Evolutionary conservation across 2,888 invertebrate species (phyloP), one percentile per base, ranked within the genome.

Genomic region (Odontocolon sp.): DNA sequence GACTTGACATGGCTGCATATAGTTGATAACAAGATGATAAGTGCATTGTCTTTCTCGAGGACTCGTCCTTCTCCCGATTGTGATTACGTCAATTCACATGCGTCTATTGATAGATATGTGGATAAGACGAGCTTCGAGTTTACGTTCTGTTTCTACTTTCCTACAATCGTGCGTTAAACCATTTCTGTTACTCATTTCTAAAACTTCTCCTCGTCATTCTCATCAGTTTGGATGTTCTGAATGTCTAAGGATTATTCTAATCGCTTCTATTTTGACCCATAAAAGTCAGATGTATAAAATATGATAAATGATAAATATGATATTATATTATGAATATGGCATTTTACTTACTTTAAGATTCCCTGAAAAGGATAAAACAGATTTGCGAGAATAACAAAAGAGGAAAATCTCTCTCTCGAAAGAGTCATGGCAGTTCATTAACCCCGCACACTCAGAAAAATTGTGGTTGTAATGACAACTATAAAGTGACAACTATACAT

Each of bases 11-110:
- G 45, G 31, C 26, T 59, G 16, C 23, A 40, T 50, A 40, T 54
- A n/a, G n/a, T 54, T 54, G 77, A 72, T 77, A 73, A 73, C 72
- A 66, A 77, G 57, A 69, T 59, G 57, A 73, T 72, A 72, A 72
- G 64, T 69, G 64, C 59, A 72, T 77, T 77, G 69, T 77, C 54
- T 72, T 23, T 23, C 36, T 8, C 26, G 26, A 69, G 77, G 64
- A 69, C 69, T 38, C 28, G 63, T 47, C 63, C 63, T 63, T 63
- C 47, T 14, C 14, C 21, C 26, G 45, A 6, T 14, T 14, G 33
- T n/a, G 21, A 50, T 64, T 64, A 50, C 50, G 50, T 38, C 63
- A 38, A 64, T 36, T n/a, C n/a, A n/a, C n/a, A n/a, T n/a, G n/a
- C n/a, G 16, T 4, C 33, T 26, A 38, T 16, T 38, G 52, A 69